Evolutionary conservation across 1,140 invertebrate genomes (phyloP), one percentile per base, ranked within the genome.

Genomic region (Drosophila sucinea): DNA sequence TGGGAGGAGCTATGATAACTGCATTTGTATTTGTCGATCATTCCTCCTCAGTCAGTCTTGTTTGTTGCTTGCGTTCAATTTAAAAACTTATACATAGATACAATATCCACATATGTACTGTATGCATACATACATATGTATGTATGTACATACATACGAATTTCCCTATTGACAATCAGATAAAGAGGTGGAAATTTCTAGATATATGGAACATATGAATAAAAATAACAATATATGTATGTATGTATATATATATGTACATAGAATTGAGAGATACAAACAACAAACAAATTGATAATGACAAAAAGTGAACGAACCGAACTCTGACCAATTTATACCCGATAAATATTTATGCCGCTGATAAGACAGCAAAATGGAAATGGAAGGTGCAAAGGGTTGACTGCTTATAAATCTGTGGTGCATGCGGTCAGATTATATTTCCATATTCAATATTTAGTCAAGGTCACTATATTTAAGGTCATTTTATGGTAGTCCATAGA

Each of bases 31-130:
- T 41, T 64, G 32, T 32, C 55, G 57, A 32, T 17, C 32, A 40
- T 25, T 33, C n/a, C 41, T 32, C 67, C 25, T 58, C 30, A 2
- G 6, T 32, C 3, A 35, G 44, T 32, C 17, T 71, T 30, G 62
- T 41, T 75, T 47, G 65, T 63, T 62, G 73, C 7, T 8, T 67
- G 40, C 27, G 68, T 77, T 80, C 77, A 80, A 77, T 84, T 80
- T 77, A 80, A 77, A 79, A 67, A 63, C 60, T 10, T 38, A 38
- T 38, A 11, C 11, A 38, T 38, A 8, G 7, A 35, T 35, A 35
- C 33, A 8, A 38, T 10, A 17, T 17, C 17, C 17, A 17, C 17
- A 17, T 17, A 17, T 17, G 17, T 17, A 17, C 17, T 17, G 17
- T 17, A 38, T 38, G 35, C 10, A 38, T 10, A 38, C 33, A 1